Conservation (phyloP, 2,888 invertebrate species). For the Drosophila phalerata region DNA sequence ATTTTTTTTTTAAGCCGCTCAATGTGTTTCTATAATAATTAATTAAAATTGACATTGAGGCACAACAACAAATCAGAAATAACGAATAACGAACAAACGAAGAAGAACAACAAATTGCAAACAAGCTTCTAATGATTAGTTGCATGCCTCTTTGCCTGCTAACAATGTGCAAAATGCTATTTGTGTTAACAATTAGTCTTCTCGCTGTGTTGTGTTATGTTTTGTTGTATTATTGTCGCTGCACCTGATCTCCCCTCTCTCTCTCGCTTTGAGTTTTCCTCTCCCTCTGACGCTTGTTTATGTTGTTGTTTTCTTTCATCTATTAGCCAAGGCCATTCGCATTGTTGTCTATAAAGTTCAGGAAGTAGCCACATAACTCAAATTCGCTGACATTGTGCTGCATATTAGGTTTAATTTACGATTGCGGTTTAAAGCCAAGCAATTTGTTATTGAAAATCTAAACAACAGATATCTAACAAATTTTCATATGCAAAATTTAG, state of each 20-base stretch:
- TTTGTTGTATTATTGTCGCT: conserved; percentile 31
- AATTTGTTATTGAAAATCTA: conserved; percentile 37
- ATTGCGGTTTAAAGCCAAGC: conserved; percentile 36
- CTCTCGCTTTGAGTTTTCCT: conserved; percentile 12
- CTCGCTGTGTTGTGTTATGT: conserved; percentile 26
- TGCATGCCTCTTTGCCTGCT: conserved; percentile 70
- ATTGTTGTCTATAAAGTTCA: conserved; percentile 38
- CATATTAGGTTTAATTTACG: conserved; percentile 49
- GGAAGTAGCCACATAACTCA: conserved; percentile 58
- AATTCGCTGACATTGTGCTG: conserved; percentile 50
- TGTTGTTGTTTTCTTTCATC: conserved; percentile 38
- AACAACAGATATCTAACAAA: conserved; percentile 8
- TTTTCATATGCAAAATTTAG: conserved; percentile 4
- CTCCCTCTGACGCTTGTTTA: too few species aligned
- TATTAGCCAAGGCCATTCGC: conserved; percentile 61
- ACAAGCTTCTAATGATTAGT: conserved; percentile 75
- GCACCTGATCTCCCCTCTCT: conserved; percentile 27
- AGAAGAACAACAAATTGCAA: conserved; percentile 69
- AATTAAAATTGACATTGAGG: conserved; percentile 78
- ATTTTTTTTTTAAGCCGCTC: conserved; percentile 25
- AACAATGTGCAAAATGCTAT: conserved; percentile 79
- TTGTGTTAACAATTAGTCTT: conserved; percentile 72
- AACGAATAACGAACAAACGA: conserved; percentile 25
- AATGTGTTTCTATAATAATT: conserved; percentile 61
- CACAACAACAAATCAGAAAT: conserved; percentile 14